Evolutionary conservation across 2,113 vertebrate species (phyloP).

Genomic region (Phylloscopus whistleri): DNA sequence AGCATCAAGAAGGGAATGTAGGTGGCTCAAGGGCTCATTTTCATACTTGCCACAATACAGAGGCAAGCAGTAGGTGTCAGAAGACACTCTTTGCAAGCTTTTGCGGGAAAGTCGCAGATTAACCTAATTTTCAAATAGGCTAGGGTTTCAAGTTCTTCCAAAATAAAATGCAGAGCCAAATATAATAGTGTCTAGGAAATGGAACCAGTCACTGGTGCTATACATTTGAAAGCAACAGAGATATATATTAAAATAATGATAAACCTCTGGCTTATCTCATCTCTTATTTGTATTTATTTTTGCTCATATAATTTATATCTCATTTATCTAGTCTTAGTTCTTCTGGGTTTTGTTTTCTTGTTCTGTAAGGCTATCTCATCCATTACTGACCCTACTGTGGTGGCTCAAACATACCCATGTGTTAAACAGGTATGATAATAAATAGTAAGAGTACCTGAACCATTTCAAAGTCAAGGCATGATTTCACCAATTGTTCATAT

Average conservation of each 20-base stretch:
- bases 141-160: neutral
- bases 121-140: neutral
- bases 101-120: neutral
- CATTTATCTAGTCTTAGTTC: neutral
- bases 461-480: neutral
- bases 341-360: neutral
- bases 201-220: neutral
- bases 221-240: neutral
- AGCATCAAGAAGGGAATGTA: neutral
- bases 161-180: slow-evolving; percentile 9
- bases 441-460: neutral
- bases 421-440: neutral
- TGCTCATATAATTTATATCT: neutral
- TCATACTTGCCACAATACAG: neutral
- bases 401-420: neutral
- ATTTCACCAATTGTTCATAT: neutral
- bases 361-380: neutral
- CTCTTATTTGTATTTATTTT: neutral
- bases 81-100: neutral
- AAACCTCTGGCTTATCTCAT: neutral
- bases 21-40: slow-evolving; percentile 7
- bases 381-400: neutral
- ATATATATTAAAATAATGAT: neutral
- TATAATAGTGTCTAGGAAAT: neutral
- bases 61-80: neutral